These are phyloP conservation scores for Hemistola chrysoprasaria DNA, from an alignment of 2,888 invertebrate genomes.

Conservation along the genomic window DNA sequence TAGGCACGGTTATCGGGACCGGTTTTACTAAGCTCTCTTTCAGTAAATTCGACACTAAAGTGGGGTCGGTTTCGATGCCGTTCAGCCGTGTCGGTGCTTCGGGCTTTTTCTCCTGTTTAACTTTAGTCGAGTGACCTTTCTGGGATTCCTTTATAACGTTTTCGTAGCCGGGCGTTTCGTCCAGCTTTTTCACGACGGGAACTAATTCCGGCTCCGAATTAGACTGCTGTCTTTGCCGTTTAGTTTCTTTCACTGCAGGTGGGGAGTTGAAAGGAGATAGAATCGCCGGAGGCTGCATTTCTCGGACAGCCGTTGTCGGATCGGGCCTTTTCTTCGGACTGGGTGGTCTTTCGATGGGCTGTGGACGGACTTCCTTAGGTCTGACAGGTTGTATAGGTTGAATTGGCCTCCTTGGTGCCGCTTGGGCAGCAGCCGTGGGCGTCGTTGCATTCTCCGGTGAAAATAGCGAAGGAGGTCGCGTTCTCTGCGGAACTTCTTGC, in stretches of 20 bases:
- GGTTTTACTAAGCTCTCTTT: conserved; percentile 84
- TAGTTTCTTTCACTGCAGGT: conserved; percentile 41
- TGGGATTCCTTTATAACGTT: conserved; percentile 82
- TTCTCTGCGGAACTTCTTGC: conserved; percentile 49
- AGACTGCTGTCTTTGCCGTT: conserved; percentile 64
- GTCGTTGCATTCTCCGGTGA: conserved; percentile 84
- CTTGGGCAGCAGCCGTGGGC: conserved; percentile 67
- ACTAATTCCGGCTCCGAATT: conserved; percentile 83
- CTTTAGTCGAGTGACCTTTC: conserved; percentile 61
- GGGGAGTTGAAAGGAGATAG: conserved; percentile 79
- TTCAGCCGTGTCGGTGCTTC: conserved; percentile 65
- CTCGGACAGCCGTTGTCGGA: conserved; percentile 56
- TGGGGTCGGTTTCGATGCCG: conserved; percentile 88
- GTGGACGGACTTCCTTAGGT: conserved; percentile 45
- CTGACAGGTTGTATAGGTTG: conserved; percentile 41
- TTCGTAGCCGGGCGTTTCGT: conserved; percentile 84
- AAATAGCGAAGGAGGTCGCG: conserved; percentile 84
- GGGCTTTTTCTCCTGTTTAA: conserved; percentile 58
- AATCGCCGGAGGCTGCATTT: conserved; percentile 68
- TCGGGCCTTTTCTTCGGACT: conserved; percentile 66
- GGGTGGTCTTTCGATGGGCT: conserved; percentile 42
- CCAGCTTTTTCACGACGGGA: conserved; percentile 84
- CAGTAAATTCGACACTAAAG: conserved; percentile 85
- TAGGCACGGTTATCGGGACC: conserved; percentile 66
- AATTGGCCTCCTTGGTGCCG: conserved; percentile 41